Conservation (phyloP, 1,140 invertebrate species). For the Bombyx mori region ASM3026992v2 NC_085129.1:5411001-5411500, state of each 20-base stretch:
- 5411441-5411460: slow-evolving; percentile 32
- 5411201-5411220: no score
- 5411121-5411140: neutral
- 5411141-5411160: no score
- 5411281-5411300: slow-evolving; percentile 22
- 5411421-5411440: slow-evolving; percentile 46
- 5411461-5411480: slow-evolving; percentile 19
- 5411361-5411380: slow-evolving; percentile 24
- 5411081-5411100: neutral
- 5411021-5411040: no score
- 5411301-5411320: slow-evolving; percentile 28
- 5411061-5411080: neutral
- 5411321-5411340: slow-evolving; percentile 57
- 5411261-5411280: slow-evolving; percentile 47
- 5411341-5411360: slow-evolving; percentile 14
- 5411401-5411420: slow-evolving; percentile 24
- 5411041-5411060: no score
- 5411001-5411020: no score
- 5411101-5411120: slow-evolving; percentile 9
- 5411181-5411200: no score
- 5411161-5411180: no score
- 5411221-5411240: no score
- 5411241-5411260: slow-evolving; percentile 7
- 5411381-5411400: slow-evolving; percentile 25
- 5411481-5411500: no score